Percentiles rank a stretch among this genome's conserved stretches.
Conservation (phyloP, 1,140 invertebrate genomes). For the Sinonovacula constricta region DNA sequence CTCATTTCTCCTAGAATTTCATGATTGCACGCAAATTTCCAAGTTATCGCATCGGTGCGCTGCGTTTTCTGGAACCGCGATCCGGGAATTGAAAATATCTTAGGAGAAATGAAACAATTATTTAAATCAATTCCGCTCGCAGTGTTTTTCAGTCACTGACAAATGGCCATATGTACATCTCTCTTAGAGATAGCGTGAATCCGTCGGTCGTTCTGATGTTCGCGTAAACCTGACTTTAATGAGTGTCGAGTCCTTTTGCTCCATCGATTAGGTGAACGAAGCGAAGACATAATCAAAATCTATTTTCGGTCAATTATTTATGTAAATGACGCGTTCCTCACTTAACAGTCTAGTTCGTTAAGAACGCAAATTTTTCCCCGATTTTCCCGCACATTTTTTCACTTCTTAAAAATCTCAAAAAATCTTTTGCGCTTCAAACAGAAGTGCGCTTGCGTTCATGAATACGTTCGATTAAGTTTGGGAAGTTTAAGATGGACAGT, state of each 20-base stretch:
- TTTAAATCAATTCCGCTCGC: constrained; percentile 53
- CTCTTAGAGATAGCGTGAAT: no score
- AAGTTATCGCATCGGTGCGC: constrained; percentile 31
- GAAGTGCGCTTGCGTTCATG: no score
- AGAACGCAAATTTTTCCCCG: constrained; percentile 24
- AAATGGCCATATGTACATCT: constrained; percentile 50
- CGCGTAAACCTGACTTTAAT: constrained; percentile 26
- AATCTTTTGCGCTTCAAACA: no score
- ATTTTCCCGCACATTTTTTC: no score
- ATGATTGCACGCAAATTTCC: constrained; percentile 41
- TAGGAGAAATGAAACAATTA: constrained; percentile 52
- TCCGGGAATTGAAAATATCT: constrained; percentile 52
- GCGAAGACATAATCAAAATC: constrained; percentile 46
- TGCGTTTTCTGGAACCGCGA: constrained; percentile 43
- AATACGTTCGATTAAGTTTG: no score
- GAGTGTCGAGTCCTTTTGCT: constrained; percentile 10
- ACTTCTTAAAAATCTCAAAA: no score
- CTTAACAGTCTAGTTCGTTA: constrained; percentile 51
- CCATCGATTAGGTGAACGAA: constrained; percentile 43
- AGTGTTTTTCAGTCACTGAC: constrained; percentile 29
- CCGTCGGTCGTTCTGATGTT: constrained; percentile 17
- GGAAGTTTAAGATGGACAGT: no score
- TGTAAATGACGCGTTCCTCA: constrained; percentile 41
- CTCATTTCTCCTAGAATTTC: constrained; percentile 8
- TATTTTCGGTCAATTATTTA: constrained; percentile 48